Conservation (phyloP, 2,888 invertebrate species). For the Clistopyga incitator region DNA sequence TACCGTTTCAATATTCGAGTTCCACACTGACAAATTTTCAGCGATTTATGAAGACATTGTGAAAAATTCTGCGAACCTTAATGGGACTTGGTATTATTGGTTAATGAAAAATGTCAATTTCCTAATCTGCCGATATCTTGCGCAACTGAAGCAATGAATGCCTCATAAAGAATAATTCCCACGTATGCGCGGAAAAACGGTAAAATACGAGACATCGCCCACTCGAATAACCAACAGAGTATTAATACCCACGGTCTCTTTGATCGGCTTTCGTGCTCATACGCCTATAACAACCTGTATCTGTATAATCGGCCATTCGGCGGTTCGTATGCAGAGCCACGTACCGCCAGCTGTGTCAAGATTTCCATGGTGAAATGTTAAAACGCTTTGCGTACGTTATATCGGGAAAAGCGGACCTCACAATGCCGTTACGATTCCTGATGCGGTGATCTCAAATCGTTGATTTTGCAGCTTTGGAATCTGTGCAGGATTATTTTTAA, state of each 20-base stretch:
- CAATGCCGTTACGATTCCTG: not conserved
- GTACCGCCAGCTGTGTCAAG: not conserved
- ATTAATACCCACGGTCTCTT: conserved; percentile 37
- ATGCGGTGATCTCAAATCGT: not conserved
- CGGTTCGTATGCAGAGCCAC: conserved; percentile 3
- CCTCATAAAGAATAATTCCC: not conserved
- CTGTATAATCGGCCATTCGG: not conserved
- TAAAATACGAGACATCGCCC: conserved; percentile 24
- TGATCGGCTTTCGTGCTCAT: conserved; percentile 26
- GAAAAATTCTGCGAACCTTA: too few relatives aligned
- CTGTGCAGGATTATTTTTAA: not conserved
- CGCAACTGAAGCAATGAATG: too few relatives aligned
- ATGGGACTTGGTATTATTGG: too few relatives aligned
- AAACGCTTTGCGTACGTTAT: not conserved
- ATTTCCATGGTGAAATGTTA: not conserved
- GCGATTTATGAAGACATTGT: too few relatives aligned
- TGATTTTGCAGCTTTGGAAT: not conserved
- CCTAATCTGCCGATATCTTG: too few relatives aligned
- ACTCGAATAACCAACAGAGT: conserved; percentile 11
- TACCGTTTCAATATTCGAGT: too few relatives aligned
- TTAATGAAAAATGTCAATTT: too few relatives aligned
- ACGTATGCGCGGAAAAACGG: not conserved
- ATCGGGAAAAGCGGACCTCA: not conserved
- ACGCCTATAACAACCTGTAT: not conserved
- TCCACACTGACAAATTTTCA: too few relatives aligned